phyloP scores from a whole-genome alignment of 2,113 vertebrate genomes.

The Acanthochromis polyacanthus region DNA sequence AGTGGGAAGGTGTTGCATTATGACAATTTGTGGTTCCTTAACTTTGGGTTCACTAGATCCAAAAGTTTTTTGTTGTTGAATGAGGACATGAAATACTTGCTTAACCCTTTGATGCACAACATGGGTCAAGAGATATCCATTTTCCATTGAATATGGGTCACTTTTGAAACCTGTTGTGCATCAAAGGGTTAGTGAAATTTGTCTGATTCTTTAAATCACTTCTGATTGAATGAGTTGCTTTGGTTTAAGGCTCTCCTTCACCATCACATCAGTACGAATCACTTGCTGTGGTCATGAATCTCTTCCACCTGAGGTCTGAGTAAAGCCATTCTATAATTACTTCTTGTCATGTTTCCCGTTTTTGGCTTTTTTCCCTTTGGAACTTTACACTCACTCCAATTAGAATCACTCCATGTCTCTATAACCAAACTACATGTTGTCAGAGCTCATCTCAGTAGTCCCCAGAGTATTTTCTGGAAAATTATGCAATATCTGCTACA shows the following conservation, averaged over 20 bases:
- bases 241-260: background rate
- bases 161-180: no score
- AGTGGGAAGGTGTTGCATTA: no score
- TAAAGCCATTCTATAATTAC: background rate
- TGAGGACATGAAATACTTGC: no score
- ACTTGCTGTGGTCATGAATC: background rate
- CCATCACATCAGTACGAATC: background rate
- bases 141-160: no score
- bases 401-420: background rate
- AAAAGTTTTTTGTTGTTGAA: no score
- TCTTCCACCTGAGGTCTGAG: background rate
- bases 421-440: background rate
- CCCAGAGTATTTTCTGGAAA: constrained; percentile 10
- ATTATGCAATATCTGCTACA: background rate
- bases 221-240: background rate
- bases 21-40: no score
- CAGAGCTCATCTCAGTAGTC: constrained; percentile 5
- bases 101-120: no score
- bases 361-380: constrained; percentile 1
- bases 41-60: no score
- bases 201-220: background rate
- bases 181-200: no score
- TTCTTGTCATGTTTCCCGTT: background rate
- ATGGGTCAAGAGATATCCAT: no score
- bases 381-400: background rate